Base-by-base conservation (phyloP, 53 echinoderm and acorn worm species). In the Arbacia lixula region DNA sequence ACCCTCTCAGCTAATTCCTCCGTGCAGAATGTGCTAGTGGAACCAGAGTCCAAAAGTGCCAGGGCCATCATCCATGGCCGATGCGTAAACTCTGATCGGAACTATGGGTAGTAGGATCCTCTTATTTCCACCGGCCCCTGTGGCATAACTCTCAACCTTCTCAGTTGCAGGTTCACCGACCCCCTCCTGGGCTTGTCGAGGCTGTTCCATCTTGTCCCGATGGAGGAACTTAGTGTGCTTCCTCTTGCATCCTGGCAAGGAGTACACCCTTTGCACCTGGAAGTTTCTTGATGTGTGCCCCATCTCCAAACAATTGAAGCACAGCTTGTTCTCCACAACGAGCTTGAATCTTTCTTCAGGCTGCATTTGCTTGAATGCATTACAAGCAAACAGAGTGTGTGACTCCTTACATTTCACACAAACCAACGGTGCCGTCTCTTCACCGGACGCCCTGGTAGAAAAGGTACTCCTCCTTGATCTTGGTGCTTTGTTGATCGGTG, bases 1-100 rank as follows among this genome's bases (percentile, higher is more conserved):
- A 85, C 31, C 46, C 65, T 42, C 6, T 27, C 21, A 2, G 68
- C 76, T 11, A 89, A 34, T 12, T 14, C 42, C 16, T 65, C 14
- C 14, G 88, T 66, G 27, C 88, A 92, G 66, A 92, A 85, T 16
- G 72, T 82, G 17, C 73, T 85, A 5, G 80, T 88, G 3, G 85
- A 88, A 30, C 92, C 88, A 57, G 64, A 46, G 54, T 92, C 88
- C 2, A 92, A 71, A 41, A 92, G 53, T 6, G 88, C 88, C 27
- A 72, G 73, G 3, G 79, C 86, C 54, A 16, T 21, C 22, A 21
- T 30, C 62, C n/a, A 27, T 41, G 14, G 39, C 55, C n/a, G 58
- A 17, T 26, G 69, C 88, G 35, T 81, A 63, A 30, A 91, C 77
- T 4, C 63, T 22, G 6, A 84, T 81, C 21, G 83, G 68, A 6